A percentile compares a stretch with the other conserved stretches of the same genome.
phyloP scores from a whole-genome alignment of 2,797 vertebrate species.

The Furcifer pardalis region DNA sequence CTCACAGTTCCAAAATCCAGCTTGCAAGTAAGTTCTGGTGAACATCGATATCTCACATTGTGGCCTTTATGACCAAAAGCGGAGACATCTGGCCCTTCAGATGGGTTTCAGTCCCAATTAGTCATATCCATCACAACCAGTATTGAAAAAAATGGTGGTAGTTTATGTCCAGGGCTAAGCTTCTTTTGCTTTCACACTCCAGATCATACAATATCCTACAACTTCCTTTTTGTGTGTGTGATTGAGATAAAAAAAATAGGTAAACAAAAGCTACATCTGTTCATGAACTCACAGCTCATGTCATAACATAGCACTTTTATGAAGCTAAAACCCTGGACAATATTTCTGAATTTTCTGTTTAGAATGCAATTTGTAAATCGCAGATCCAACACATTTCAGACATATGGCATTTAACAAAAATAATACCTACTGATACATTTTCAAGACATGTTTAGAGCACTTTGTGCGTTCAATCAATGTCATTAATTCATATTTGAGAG shows the following conservation, averaged over 20 bases:
- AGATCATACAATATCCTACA: neutral
- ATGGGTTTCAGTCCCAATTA: too few relatives aligned
- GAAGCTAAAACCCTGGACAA: neutral
- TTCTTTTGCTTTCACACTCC: neutral
- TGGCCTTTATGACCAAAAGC: too few relatives aligned
- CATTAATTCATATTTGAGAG: slow-evolving; percentile 68
- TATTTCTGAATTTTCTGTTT: slow-evolving; percentile 32
- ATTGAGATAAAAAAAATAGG: neutral
- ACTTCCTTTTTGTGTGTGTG: neutral
- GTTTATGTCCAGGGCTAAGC: too few relatives aligned
- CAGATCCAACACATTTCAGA: slow-evolving; percentile 25
- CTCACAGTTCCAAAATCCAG: too few relatives aligned
- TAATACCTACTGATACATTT: slow-evolving; percentile 63
- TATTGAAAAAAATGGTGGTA: too few relatives aligned
- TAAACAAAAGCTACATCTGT: neutral
- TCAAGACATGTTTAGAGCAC: slow-evolving; percentile 61
- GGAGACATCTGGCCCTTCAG: too few relatives aligned
- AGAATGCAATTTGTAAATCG: slow-evolving; percentile 56
- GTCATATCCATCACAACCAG: too few relatives aligned
- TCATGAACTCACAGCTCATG: neutral
- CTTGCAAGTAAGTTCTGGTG: too few relatives aligned
- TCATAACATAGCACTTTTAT: neutral
- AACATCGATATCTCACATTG: too few relatives aligned
- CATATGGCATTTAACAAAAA: slow-evolving; percentile 72
- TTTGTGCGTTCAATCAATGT: slow-evolving; percentile 70